Evolutionary conservation across 2,888 invertebrate species (phyloP), one percentile per base, ranked within the genome.

Genomic region (Frankliniella fusca): DNA sequence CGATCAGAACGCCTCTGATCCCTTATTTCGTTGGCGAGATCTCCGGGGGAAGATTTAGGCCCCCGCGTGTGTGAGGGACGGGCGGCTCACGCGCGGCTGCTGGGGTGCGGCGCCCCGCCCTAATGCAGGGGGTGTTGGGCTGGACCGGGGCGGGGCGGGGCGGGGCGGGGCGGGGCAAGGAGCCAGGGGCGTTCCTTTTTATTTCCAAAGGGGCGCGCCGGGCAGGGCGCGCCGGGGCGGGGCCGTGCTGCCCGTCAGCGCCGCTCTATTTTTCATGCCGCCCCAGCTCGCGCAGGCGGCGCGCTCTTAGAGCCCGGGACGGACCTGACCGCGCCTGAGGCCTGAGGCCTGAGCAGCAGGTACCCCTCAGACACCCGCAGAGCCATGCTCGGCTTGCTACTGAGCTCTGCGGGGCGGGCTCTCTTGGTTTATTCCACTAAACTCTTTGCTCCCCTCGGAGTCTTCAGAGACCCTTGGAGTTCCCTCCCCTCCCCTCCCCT

Each of bases 241-340:
- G 11, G 61, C 61, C 12, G 15, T 38, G 38, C 12, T 18, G 61
- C 15, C 61, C 11, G 61, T 61, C 61, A 61, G 61, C 61, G 18
- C 61, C 61, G 61, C 61, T 61, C 61, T 61, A 61, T 61, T 61
- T 61, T 61, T 61, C 61, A 61, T 61, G 61, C 61, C 15, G 61
- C 61, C 61, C 61, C 61, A 61, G 61, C 61, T 5, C 61, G 38
- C 38, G 38, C 38, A 38, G 38, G 38, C 38, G 38, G 3, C 38
- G 38, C 38, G 38, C 38, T 3, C 38, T 38, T 38, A 38, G 38
- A 5, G 3, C 38, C 38, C 38, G 38, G 38, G 38, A 5, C 5
- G 38, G 38, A 5, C 5, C 38, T 38, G 38, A 38, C 38, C 38
- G 38, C 38, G 38, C 38, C 38, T 5, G 38, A 38, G 38, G 38